Evolutionary conservation across 2,888 invertebrate genomes (phyloP).

Genomic region (Leptinotarsa rubiginosa): DNA sequence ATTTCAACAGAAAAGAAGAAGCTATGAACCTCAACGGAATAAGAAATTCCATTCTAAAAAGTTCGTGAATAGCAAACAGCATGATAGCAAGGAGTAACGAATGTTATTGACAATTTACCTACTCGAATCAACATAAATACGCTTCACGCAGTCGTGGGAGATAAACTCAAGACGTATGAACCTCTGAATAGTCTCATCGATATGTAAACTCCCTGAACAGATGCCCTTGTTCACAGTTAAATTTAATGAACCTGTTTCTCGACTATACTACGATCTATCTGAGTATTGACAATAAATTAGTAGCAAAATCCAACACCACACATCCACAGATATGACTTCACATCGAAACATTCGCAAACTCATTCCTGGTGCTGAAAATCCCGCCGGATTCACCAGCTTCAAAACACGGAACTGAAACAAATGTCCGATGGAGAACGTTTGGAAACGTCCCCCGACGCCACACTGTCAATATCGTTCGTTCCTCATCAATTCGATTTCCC

Average conservation of each 20-base stretch:
- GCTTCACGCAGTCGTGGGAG: too few species aligned
- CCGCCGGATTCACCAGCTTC: constrained; percentile 1
- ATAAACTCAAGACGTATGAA: too few species aligned
- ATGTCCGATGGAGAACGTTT: constrained; percentile 40
- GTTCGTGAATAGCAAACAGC: too few species aligned
- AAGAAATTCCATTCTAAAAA: too few species aligned
- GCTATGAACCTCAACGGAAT: too few species aligned
- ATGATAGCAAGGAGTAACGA: too few species aligned
- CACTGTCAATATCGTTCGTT: constrained; percentile 38
- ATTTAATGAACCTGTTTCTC: not conserved
- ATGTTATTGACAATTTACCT: too few species aligned
- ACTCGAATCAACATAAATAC: too few species aligned
- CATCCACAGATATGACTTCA: not conserved
- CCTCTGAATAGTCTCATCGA: too few species aligned
- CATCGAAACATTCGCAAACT: not conserved
- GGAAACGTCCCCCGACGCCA: constrained; percentile 25
- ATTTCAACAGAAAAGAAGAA: too few species aligned
- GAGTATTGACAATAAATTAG: not conserved
- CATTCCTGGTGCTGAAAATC: constrained; percentile 2
- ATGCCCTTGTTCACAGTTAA: not conserved
- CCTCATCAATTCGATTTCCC: constrained; percentile 18
- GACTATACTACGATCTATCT: not conserved
- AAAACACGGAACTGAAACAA: not conserved
- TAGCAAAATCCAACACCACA: not conserved
- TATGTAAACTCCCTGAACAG: too few species aligned